These are phyloP conservation scores for Lepetodrilus schrolli DNA, from an alignment of 2,888 invertebrate species.

Conservation along the genomic window DNA sequence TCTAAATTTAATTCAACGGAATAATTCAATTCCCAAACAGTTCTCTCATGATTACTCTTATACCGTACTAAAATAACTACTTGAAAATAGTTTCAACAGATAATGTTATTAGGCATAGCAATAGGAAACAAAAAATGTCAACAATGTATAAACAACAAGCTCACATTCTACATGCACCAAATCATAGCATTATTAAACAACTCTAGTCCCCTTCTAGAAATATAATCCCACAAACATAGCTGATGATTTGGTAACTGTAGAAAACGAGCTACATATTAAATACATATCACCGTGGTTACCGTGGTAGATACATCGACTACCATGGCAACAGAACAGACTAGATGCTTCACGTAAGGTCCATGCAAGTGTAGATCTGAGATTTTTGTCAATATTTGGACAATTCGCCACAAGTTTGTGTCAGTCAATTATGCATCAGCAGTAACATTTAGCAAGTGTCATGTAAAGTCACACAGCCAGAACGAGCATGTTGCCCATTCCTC, in stretches of 20 bases:
- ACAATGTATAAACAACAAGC: not conserved
- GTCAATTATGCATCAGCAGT: not conserved
- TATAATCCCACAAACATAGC: not conserved
- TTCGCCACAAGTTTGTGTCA: constrained; percentile 3
- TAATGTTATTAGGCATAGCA: constrained; percentile 15
- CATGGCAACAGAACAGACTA: constrained; percentile 21
- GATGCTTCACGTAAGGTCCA: constrained; percentile 52
- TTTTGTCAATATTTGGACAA: constrained; percentile 57
- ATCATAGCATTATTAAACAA: not conserved
- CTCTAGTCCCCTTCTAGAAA: not conserved
- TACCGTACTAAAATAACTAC: too few relatives aligned
- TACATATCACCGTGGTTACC: constrained; percentile 10
- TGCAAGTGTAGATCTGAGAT: constrained; percentile 56
- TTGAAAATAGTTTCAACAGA: not conserved
- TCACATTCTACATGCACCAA: not conserved
- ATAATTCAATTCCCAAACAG: too few relatives aligned
- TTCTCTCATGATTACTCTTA: too few relatives aligned
- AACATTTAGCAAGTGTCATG: not conserved
- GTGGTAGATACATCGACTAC: not conserved
- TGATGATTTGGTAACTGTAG: not conserved
- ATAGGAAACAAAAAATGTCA: constrained; percentile 8
- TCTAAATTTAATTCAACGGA: too few relatives aligned
- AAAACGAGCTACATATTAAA: not conserved
- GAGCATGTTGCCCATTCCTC: too few relatives aligned
- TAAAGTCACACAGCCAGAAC: too few relatives aligned